Evolutionary conservation across 2,113 vertebrate genomes (phyloP), one percentile per base, ranked within the genome.

Genomic region (Empidonax traillii): DNA sequence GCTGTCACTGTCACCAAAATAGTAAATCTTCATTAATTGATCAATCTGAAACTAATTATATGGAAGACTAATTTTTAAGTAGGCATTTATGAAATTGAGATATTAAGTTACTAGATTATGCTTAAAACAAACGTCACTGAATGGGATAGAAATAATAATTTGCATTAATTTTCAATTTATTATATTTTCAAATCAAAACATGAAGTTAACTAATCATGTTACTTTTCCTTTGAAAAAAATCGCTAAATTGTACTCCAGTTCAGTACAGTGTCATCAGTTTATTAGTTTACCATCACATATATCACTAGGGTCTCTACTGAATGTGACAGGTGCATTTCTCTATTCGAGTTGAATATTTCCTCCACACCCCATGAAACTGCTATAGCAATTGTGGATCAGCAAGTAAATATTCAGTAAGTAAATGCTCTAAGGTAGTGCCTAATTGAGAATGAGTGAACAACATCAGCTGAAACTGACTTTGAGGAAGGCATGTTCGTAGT

Each of bases 371-470:
- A 0, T 66, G 47, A 89, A 86, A 77, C 35, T 2, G 0, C 35
- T 58, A 24, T 6, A 85, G 68, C 28, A 78, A 76, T 24, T 81
- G 52, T 44, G 85, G 82, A 95, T 82, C 55, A 93, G 46, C 53
- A 87, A 94, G 75, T 79, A 93, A 93, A 93, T 89, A 90, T 74
- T 68, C 61, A 66, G 73, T 46, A 84, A 85, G 35, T 44, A 65
- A 88, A 75, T 8, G 8, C 25, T 87, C 30, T 79, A 58, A 92
- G 35, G 44, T n/a, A 87, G 46, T 69, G 58, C 19, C 65, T 94
- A 95, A 96, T 72, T 76, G 87, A 69, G 89, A 91, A 86, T 76
- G 55, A 90, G 68, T 43, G 66, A 95, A 84, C 44, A 91, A 23
- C 7, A 5, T 81, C 87, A 92, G 74, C 65, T 94, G 62, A 92